Percentiles rank a stretch among this genome's conserved stretches.
These are phyloP conservation scores for Hirundichthys speculiger DNA, from an alignment of 2,113 vertebrate genomes.

Conservation along the genomic window DNA sequence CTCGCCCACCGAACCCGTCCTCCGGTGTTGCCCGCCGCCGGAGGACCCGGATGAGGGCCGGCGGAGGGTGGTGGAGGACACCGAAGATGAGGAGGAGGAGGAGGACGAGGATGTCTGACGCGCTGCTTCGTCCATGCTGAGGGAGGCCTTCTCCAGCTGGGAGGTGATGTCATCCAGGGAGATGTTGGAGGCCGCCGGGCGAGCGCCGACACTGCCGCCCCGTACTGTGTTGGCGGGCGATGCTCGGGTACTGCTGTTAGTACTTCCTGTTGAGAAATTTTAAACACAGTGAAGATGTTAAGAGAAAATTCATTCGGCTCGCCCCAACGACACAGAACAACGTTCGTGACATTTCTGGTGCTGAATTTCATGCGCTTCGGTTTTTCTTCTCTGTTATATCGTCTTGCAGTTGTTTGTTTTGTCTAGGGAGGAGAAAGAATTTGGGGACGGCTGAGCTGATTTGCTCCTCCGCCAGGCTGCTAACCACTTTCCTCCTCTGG, in stretches of 20 bases:
- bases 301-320: too few species aligned
- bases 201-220: constrained; percentile 77
- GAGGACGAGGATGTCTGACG: constrained; percentile 87
- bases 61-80: constrained; percentile 75
- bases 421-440: too few species aligned
- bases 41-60: constrained; percentile 75
- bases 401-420: too few species aligned
- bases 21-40: constrained; percentile 84
- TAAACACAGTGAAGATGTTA: not conserved
- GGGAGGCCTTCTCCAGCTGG: constrained; percentile 94
- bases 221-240: constrained; percentile 89
- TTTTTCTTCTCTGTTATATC: too few species aligned
- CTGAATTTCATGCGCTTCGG: too few species aligned
- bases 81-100: constrained; percentile 74
- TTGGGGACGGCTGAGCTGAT: too few species aligned
- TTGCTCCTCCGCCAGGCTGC: too few species aligned
- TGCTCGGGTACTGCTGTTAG: constrained; percentile 85
- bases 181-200: constrained; percentile 85
- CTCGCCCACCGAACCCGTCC: constrained; percentile 91
- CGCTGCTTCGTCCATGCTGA: constrained; percentile 98
- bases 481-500: too few species aligned
- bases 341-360: too few species aligned
- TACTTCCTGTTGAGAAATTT: constrained; percentile 63
- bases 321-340: too few species aligned
- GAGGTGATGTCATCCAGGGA: constrained; percentile 98